Evolutionary conservation across 1,140 invertebrate genomes (phyloP).

Genomic region (Thaumetopoea pityocampa): DNA sequence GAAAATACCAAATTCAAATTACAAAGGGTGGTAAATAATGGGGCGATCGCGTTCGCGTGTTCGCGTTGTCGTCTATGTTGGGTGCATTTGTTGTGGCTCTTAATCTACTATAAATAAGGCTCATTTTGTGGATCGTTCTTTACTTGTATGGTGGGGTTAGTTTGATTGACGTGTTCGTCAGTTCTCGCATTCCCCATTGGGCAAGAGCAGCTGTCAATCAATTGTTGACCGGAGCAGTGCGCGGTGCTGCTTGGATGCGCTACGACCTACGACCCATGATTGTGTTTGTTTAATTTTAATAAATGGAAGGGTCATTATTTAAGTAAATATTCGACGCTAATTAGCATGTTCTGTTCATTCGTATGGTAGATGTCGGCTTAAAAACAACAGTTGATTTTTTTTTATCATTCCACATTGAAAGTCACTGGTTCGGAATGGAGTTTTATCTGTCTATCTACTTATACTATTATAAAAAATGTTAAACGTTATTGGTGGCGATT

Average conservation of each 20-base stretch:
- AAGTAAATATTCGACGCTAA: no score
- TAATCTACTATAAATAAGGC: conserved; percentile 35
- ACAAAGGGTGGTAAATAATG: conserved; percentile 74
- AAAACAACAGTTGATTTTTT: no score
- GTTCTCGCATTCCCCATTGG: conserved; percentile 78
- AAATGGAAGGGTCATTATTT: no score
- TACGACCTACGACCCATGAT: no score
- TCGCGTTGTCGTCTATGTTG: conserved; percentile 31
- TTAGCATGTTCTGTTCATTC: no score
- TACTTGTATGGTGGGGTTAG: conserved; percentile 31
- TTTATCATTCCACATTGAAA: no score
- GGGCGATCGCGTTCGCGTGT: conserved; percentile 70
- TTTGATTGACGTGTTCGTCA: conserved; percentile 80
- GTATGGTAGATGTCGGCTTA: no score
- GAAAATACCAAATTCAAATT: conserved; percentile 76
- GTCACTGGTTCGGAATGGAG: no score
- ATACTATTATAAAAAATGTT: no score
- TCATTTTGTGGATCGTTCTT: conserved; percentile 24
- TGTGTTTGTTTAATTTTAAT: no score
- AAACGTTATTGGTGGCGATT: no score
- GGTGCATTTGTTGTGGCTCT: conserved; percentile 23
- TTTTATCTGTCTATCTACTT: no score
- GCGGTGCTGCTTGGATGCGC: conserved; percentile 42
- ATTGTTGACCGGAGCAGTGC: conserved; percentile 39
- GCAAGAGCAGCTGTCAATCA: conserved; percentile 80